These are phyloP conservation scores for Drosophila micromelanica DNA, from an alignment of 1,140 invertebrate species.

Conservation along the genomic window DNA sequence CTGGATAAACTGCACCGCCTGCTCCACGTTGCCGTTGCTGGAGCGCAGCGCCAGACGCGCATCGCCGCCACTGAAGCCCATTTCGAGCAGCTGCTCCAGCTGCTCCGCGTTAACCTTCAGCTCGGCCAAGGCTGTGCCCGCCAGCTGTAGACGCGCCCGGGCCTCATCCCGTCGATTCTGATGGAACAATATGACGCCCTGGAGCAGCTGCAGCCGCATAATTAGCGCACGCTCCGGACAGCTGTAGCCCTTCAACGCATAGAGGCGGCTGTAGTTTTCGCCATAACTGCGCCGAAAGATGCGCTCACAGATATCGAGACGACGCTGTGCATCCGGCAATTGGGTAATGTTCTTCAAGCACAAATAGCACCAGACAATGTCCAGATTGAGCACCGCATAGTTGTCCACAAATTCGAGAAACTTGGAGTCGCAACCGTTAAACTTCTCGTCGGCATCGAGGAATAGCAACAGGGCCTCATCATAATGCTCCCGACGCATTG, in stretches of 20 bases:
- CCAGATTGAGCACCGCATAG: constrained; percentile 91
- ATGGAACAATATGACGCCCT: constrained; percentile 91
- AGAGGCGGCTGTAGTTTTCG: constrained; percentile 88
- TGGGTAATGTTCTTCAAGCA: constrained; percentile 88
- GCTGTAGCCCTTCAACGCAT: constrained; percentile 87
- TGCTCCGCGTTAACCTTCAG: constrained; percentile 87
- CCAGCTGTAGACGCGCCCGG: constrained; percentile 85
- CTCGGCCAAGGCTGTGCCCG: constrained; percentile 86
- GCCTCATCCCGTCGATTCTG: constrained; percentile 88
- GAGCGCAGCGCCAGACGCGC: constrained; percentile 88
- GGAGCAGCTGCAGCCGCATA: constrained; percentile 90
- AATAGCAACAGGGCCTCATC: constrained; percentile 89
- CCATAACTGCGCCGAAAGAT: constrained; percentile 89
- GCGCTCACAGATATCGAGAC: constrained; percentile 88
- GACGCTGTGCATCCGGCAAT: constrained; percentile 89
- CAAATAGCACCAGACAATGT: constrained; percentile 94
- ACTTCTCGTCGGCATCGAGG: constrained; percentile 90
- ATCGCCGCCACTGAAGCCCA: constrained; percentile 87
- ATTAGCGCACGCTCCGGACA: constrained; percentile 90
- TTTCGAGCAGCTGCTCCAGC: constrained; percentile 85
- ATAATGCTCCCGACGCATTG: constrained; percentile 88
- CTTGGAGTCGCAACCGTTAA: constrained; percentile 88
- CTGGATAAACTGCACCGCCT: constrained; percentile 88
- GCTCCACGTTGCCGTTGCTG: constrained; percentile 86
- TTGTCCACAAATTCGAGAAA: constrained; percentile 90